Base-by-base conservation (phyloP, 2,113 vertebrate genomes). In the Picathartes gymnocephalus region DNA sequence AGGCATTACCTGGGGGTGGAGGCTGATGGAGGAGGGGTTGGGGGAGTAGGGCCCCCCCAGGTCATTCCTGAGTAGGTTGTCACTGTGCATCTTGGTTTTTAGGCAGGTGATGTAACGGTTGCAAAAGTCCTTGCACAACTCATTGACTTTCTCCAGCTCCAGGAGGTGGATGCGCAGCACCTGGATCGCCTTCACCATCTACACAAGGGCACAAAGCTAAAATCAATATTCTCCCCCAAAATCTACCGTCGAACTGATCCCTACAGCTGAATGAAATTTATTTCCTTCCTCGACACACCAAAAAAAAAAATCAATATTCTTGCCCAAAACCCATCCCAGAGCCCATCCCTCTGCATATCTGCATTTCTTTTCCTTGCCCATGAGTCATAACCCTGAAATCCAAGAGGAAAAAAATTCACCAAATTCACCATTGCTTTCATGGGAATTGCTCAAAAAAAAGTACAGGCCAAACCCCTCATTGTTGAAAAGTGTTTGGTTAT, bases 41-140 rank as follows among this genome's bases (percentile, higher is more conserved):
- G 99, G 99, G 88, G 99, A 99, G 89, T 99, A 99, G 40, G 99
- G 99, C 4, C 99, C 99, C 85, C 99, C 99, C 27, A 99, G 97
- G 97, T 99, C 99, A 1, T 99, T 99, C 96, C 99, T 99, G 96
- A 99, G 99, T 97, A 99, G 98, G 98, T 99, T 99, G 97, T 99
- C 99, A 0, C 99, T 99, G 98, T 99, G 99, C 99, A 99, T 99
- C 99, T 99, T 99, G 95, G 99, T 99, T 98, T 99, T 99, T 97
- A 99, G 99, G 98, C 99, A 99, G 97, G 99, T 99, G 98, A 99
- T 99, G 90, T 99, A 99, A 40, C 99, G 99, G 95, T 99, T 99
- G 97, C 99, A 99, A 79, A 99, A 99, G 97, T 99, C 99, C 97
- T 99, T 99, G 98, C 99, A 99, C 97, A 99, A 98, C 97, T 99